These are phyloP conservation scores for Ferrisia virgata DNA, from an alignment of 2,888 invertebrate genomes.

Conservation along the genomic window DNA sequence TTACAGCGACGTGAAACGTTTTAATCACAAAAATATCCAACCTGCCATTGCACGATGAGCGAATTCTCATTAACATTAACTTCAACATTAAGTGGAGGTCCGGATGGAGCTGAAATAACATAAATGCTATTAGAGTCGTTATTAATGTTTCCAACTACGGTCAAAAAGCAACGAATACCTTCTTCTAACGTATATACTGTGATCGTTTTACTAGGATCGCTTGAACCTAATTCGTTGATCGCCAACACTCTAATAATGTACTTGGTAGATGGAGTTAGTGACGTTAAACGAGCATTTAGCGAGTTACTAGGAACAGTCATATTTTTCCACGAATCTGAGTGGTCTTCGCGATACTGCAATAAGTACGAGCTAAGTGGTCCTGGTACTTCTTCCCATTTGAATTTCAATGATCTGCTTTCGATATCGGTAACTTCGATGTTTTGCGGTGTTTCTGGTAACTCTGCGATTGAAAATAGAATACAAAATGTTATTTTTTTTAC, in stretches of 20 bases:
- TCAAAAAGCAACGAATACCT: slow-evolving; percentile 55
- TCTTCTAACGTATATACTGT: slow-evolving; percentile 82
- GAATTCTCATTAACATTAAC: slow-evolving; percentile 55
- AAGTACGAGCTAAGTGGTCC: slow-evolving; percentile 53
- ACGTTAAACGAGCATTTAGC: slow-evolving; percentile 48
- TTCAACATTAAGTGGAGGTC: slow-evolving; percentile 55
- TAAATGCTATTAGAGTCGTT: neutral
- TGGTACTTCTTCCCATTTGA: slow-evolving; percentile 55
- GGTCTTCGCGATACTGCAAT: slow-evolving; percentile 54
- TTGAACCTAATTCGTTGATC: slow-evolving; percentile 78
- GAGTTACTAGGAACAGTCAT: slow-evolving; percentile 47
- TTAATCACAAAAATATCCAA: slow-evolving; percentile 42
- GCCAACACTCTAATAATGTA: slow-evolving; percentile 80
- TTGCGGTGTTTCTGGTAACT: slow-evolving; percentile 55
- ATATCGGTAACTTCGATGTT: slow-evolving; percentile 53
- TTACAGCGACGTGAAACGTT: neutral
- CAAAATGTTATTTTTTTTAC: neutral
- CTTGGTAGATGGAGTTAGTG: slow-evolving; percentile 73
- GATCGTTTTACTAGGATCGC: slow-evolving; percentile 70
- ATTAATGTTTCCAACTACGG: neutral
- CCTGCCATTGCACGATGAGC: slow-evolving; percentile 56
- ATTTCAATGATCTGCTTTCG: slow-evolving; percentile 53
- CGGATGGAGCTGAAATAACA: slow-evolving; percentile 55
- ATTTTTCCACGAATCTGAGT: slow-evolving; percentile 48
- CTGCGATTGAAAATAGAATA: slow-evolving; percentile 51